phyloP scores from a whole-genome alignment of 2,888 invertebrate species.

The Silvanus unidentatus region DNA sequence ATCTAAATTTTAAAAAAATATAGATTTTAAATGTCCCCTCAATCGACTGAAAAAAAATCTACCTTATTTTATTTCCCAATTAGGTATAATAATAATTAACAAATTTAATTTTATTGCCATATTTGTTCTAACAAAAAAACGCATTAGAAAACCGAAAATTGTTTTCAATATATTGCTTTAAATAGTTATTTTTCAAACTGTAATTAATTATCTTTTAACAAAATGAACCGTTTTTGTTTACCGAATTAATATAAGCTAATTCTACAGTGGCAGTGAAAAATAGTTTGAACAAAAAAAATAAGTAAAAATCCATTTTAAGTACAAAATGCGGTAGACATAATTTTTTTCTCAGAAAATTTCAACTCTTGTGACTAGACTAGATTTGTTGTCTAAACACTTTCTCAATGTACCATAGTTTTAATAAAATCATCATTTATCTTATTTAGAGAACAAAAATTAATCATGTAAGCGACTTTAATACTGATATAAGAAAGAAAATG shows the following conservation, averaged over 20 bases:
- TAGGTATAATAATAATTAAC: too few species aligned
- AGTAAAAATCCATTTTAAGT: constrained; percentile 22
- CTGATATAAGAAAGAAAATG: too few species aligned
- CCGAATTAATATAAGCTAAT: constrained; percentile 6
- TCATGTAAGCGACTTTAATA: not conserved
- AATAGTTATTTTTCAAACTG: too few species aligned
- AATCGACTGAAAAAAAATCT: too few species aligned
- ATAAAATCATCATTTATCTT: not conserved
- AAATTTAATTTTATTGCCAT: not conserved
- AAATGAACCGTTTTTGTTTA: too few species aligned
- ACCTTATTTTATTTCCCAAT: too few species aligned
- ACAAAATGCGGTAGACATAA: constrained; percentile 7
- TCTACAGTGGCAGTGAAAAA: constrained; percentile 43
- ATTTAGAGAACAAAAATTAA: not conserved
- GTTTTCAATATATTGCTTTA: constrained; percentile 15
- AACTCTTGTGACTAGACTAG: constrained; percentile 27
- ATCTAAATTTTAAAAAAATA: too few species aligned
- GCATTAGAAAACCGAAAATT: constrained; percentile 15
- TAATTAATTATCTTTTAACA: too few species aligned
- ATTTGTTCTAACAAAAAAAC: not conserved
- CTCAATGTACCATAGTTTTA: constrained; percentile 15
- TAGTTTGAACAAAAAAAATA: constrained; percentile 29
- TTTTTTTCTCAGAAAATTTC: not conserved
- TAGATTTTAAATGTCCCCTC: too few species aligned
- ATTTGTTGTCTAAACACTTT: constrained; percentile 33